phyloP scores from a whole-genome alignment of 2,888 invertebrate species.

The Metacarcinus magister region DNA sequence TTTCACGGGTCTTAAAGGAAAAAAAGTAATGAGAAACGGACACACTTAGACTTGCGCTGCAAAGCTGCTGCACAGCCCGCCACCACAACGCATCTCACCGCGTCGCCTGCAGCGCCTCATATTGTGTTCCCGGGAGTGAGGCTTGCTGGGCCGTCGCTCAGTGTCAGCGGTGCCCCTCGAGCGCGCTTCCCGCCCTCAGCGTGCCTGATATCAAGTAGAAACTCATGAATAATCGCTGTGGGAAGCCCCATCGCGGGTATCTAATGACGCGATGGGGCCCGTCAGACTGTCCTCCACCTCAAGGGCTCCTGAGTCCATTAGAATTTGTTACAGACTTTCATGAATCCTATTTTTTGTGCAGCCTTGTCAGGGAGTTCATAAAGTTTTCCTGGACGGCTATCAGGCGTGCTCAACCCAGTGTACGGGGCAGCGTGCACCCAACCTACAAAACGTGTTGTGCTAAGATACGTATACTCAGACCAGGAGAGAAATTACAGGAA shows the following conservation, averaged over 20 bases:
- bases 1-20: not conserved
- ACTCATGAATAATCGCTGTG: constrained; percentile 20
- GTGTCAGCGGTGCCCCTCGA: not conserved
- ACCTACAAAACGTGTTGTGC: not conserved
- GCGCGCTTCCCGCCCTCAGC: not conserved
- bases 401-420: not conserved
- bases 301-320: constrained; percentile 30
- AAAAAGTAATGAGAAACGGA: constrained; percentile 7
- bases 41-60: not conserved
- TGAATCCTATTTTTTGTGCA: constrained; percentile 12
- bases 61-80: not conserved
- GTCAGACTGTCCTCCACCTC: constrained; percentile 5
- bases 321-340: not conserved
- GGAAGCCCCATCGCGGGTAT: not conserved
- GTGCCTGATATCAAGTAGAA: constrained; percentile 36
- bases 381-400: not conserved
- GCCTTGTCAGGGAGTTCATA: not conserved
- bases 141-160: not conserved
- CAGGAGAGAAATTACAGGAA: not conserved
- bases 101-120: constrained; percentile 9
- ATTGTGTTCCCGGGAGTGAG: constrained; percentile 12
- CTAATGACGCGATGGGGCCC: constrained; percentile 22
- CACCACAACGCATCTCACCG: not conserved
- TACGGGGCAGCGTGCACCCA: not conserved
- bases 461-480: not conserved